Evolutionary conservation across 92 coral and sea anemone genomes (phyloP).

Genomic region (Heliopora coerulea): DNA sequence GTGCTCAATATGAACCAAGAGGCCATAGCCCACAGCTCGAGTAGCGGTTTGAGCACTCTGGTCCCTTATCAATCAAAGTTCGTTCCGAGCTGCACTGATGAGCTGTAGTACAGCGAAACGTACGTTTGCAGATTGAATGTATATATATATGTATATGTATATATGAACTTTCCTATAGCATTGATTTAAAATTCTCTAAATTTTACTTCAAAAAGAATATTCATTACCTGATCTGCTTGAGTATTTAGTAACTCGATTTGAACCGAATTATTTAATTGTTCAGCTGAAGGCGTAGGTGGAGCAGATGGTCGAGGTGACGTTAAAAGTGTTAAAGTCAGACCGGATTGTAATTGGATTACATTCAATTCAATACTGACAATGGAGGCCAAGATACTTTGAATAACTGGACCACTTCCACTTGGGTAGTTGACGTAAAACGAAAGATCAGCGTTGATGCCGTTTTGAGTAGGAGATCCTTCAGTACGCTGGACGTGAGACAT

Average conservation of each 20-base stretch:
- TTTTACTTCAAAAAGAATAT: not conserved
- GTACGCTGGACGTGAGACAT: slow-evolving; percentile 21
- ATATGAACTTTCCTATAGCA: too few species aligned
- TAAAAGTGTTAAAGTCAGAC: slow-evolving; percentile 21
- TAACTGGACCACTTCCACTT: slow-evolving; percentile 3
- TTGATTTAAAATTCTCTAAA: not conserved
- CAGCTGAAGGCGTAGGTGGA: not conserved
- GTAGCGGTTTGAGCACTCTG: too few species aligned
- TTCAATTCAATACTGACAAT: not conserved
- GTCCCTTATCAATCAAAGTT: too few species aligned
- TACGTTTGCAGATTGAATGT: too few species aligned
- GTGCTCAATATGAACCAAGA: too few species aligned
- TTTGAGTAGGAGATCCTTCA: slow-evolving; percentile 7
- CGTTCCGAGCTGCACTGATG: too few species aligned
- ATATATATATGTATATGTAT: too few species aligned
- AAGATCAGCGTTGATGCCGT: slow-evolving; percentile 10
- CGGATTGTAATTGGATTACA: slow-evolving; percentile 5
- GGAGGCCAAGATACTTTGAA: slow-evolving; percentile 11
- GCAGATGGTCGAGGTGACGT: not conserved
- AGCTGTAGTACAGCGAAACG: too few species aligned
- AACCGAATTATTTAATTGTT: slow-evolving; percentile 65
- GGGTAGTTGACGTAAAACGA: slow-evolving; percentile 39
- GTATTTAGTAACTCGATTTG: slow-evolving; percentile 32
- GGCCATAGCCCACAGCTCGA: too few species aligned
- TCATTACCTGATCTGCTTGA: slow-evolving; percentile 17